Conservation (phyloP, 2,797 vertebrate species). For the Antrozous pallidus region DNA sequence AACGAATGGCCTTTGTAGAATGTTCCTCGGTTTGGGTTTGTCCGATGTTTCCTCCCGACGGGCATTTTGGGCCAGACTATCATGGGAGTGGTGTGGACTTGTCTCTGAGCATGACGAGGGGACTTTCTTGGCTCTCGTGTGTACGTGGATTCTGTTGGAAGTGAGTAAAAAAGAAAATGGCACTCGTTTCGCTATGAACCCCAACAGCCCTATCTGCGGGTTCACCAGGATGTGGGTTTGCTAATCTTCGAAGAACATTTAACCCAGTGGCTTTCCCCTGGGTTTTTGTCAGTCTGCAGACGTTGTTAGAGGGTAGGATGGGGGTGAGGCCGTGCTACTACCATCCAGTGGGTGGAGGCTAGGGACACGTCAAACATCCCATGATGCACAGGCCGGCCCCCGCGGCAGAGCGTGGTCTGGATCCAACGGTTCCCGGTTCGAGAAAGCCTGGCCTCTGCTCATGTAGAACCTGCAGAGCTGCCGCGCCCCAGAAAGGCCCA, state of each 20-base stretch:
- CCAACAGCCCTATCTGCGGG: neutral
- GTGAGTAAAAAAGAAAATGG: neutral
- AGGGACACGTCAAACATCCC: neutral
- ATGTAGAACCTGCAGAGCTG: neutral
- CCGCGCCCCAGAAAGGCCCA: neutral
- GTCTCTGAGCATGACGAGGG: neutral
- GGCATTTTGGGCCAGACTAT: neutral
- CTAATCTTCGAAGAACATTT: neutral
- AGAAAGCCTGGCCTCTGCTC: neutral
- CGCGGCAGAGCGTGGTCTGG: neutral
- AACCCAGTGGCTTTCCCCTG: neutral
- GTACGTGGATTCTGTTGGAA: neutral
- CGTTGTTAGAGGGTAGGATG: neutral
- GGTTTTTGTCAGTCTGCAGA: neutral
- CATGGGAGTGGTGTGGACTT: neutral
- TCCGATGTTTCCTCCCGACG: neutral
- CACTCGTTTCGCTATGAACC: neutral
- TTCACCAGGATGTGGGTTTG: neutral
- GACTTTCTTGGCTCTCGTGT: neutral
- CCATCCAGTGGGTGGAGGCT: neutral
- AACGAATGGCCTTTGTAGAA: neutral
- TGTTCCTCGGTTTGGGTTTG: neutral
- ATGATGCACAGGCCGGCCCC: accelerated
- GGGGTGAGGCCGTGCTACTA: neutral
- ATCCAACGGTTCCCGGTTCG: neutral